Base-by-base conservation (phyloP, 2,888 invertebrate species). In the Rhamnusium bicolor region DNA sequence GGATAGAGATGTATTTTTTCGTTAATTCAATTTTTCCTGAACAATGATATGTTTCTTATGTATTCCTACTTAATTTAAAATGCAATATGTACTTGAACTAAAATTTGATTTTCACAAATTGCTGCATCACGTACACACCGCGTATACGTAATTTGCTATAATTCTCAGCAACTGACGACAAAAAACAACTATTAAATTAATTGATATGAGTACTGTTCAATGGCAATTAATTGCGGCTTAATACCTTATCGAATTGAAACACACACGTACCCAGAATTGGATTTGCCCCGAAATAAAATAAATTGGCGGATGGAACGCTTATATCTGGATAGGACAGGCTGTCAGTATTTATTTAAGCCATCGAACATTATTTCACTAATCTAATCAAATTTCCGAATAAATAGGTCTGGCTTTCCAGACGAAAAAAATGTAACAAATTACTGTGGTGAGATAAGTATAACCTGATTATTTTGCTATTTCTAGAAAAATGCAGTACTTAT, bases 371-470 rank as follows among this genome's bases (percentile, higher is more conserved):
- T 46, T 21, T 14, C 14, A n/a, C 21, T 67, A 67, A 67, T 67
- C 67, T 67, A 67, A 67, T 67, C 67, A 56, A 40, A 14, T 40
- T 63, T 19, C 27, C 21, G 40, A 16, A 67, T 67, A 56, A 70
- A 70, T 70, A 63, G 29, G 70, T 70, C 70, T 70, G 63, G 54
- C 8, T 62, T 32, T 40, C 62, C 19, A 62, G 54, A 62, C 54
- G 32, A 46, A 70, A 66, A 66, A 63, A n/a, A 53, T 40, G 54
- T 27, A n/a, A 10, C 19, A 51, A 32, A 29, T 51, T 51, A 6
- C 29, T 40, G 6, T 14, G 14, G 21, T 12, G 12, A 40, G 67
- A 67, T 67, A 67, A 67, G 67, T 14, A 46, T 46, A 47, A 47
- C 56, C 54, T 47, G 53, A 65, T 67, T n/a, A 46, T 19, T 21